Evolutionary conservation across 2,888 invertebrate species (phyloP), one percentile per base, ranked within the genome.

Genomic region (Nowickia ferox): DNA sequence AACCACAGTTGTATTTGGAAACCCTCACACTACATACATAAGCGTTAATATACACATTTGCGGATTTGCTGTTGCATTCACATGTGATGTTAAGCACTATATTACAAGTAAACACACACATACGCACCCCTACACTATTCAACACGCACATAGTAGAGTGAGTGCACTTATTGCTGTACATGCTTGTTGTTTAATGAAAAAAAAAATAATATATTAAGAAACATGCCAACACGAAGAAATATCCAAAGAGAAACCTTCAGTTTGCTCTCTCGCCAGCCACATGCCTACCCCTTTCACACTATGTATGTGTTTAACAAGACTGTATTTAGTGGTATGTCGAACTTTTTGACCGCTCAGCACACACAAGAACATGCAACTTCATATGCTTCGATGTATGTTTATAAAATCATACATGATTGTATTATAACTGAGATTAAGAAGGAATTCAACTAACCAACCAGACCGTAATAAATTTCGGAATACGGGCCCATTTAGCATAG

Each of bases 341-440:
- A 69, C 63, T 63, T 79, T 79, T 69, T 75, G 78, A 84, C 68
- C 79, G 48, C 63, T 79, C 75, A 75, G 72, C 72, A 22, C 5
- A 71, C 55, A 65, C 71, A 65, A 55, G 30, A n/a, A 51, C 40
- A 51, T 30, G 13, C 5, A 55, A n/a, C 44, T 17, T 30, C 40
- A 22, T 22, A 42, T n/a, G 40, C 6, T 30, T 30, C 0, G 30
- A 30, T 30, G 1, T 30, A 30, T 6, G 1, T 30, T 30, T 6
- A 30, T 30, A 6, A 30, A 30, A 30, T 5, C 30, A 30, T 30
- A 30, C 6, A 30, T 30, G 30, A 30, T 6, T 30, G 30, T 6
- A 0, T 30, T 30, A 30, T 30, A 30, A 30, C 5, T 30, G 30
- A 4, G 30, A 30, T 30, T 30, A 30, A 30, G 30, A 5, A 30